Base-by-base conservation (phyloP, 2,113 vertebrate genomes). In the Scartelaos histophorus region DNA sequence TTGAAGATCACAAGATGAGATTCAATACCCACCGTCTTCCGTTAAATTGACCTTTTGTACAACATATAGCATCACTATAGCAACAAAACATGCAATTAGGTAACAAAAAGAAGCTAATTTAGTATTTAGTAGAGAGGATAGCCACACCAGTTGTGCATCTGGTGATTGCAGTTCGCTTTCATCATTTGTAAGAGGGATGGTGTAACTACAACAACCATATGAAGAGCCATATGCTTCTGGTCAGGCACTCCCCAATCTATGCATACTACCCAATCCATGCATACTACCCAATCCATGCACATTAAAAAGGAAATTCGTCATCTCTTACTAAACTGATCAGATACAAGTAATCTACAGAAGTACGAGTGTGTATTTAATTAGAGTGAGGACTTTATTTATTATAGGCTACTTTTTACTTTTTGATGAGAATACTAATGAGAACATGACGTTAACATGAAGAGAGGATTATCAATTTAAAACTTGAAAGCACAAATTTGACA, bases 291-390 rank as follows among this genome's bases (percentile, higher is more conserved):
- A 25, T 67, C 19, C 51, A 54, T 21, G 43, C 69, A 82, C 67
- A 66, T 62, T 46, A 54, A 70, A 56, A 13, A 9, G 73, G 66
- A 82, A 60, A 34, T 78, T 60, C 25, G 71, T 71, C n/a, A 54
- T 73, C 25, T 58, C 21, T 75, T 73, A 62, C n/a, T 54, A 67
- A 66, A 85, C 9, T 21, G 7, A 54, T 54, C 9, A 10, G 51
- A 5, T 11, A 54, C n/a, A 54, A 54, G 19, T 54, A 9, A 19
- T n/a, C 19, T 0, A 10, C 19, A n/a, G 51, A 4, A 49, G 47
- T 38, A 38, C 5, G 35, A 17, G 47, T 17, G 47, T 17, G 15
- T 49, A 49, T 17, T 49, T 49, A 16, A 49, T 38, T 38, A 38
- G 35, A 38, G 35, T 0, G 35, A 38, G 35, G 35, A 7, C 35